These are phyloP conservation scores for Cyrtodaria siliqua DNA, from an alignment of 2,888 invertebrate species.

Conservation along the genomic window DNA sequence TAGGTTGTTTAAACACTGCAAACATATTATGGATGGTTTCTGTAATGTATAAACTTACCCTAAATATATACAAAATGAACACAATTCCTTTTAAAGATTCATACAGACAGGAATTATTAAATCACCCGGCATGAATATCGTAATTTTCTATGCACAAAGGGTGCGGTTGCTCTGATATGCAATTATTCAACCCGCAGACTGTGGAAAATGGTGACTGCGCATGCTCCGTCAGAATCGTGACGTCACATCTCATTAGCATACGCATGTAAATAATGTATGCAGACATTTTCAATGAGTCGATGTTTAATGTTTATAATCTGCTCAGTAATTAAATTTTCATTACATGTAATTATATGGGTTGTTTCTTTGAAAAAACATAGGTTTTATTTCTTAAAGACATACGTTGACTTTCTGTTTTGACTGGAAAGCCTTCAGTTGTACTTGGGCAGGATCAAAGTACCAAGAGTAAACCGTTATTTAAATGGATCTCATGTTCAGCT, in stretches of 20 bases:
- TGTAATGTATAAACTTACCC: slow-evolving; percentile 46
- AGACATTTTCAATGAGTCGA: slow-evolving; percentile 36
- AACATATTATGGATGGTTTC: neutral
- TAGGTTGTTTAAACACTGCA: neutral
- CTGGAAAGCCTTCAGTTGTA: too few species aligned
- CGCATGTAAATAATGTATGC: slow-evolving; percentile 60
- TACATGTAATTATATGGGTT: too few species aligned
- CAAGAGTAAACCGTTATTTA: too few species aligned
- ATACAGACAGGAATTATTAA: slow-evolving; percentile 50
- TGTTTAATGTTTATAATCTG: neutral
- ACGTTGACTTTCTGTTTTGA: too few species aligned
- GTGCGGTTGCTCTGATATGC: slow-evolving; percentile 66
- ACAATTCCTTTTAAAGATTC: slow-evolving; percentile 51
- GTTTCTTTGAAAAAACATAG: too few species aligned
- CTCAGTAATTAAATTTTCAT: too few species aligned
- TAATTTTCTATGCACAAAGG: slow-evolving; percentile 61
- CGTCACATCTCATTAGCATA: slow-evolving; percentile 69
- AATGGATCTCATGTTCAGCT: too few species aligned
- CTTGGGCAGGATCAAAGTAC: too few species aligned
- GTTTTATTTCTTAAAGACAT: too few species aligned
- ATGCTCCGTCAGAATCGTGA: slow-evolving; percentile 66
- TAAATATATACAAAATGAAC: slow-evolving; percentile 50
- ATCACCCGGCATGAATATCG: slow-evolving; percentile 60
- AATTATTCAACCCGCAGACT: slow-evolving; percentile 71
- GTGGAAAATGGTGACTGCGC: slow-evolving; percentile 60